Percentiles rank a stretch among this genome's conserved stretches.
phyloP scores from a whole-genome alignment of 1,140 invertebrate genomes.

The Aphelenchoides besseyi region DNA sequence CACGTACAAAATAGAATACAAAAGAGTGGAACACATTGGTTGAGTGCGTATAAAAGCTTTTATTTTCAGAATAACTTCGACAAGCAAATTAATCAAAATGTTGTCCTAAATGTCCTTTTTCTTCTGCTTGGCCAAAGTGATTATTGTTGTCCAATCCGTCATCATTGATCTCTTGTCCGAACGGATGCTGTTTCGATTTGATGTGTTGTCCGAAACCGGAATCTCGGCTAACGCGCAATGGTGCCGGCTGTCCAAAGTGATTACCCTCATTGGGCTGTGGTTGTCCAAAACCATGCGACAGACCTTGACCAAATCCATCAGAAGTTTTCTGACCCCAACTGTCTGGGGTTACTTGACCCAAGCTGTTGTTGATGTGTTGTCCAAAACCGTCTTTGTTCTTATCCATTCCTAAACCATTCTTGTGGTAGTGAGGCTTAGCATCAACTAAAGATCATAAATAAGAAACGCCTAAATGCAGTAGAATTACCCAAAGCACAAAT shows the following conservation, averaged over 20 bases:
- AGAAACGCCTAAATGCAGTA: not conserved
- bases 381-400: too few species aligned
- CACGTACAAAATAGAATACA: not conserved
- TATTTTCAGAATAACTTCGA: not conserved
- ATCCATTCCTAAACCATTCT: too few species aligned
- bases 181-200: not conserved
- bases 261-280: too few species aligned
- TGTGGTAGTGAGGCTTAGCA: not conserved
- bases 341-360: too few species aligned
- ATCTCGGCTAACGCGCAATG: not conserved
- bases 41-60: not conserved
- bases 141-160: not conserved
- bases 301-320: too few species aligned
- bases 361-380: too few species aligned
- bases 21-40: not conserved
- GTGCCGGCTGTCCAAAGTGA: too few species aligned
- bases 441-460: not conserved
- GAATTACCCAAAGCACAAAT: not conserved
- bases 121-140: not conserved
- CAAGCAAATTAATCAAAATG: not conserved
- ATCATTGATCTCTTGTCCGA: not conserved
- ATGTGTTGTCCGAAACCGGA: not conserved
- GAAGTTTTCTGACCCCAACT: too few species aligned
- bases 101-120: not conserved
- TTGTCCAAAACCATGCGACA: too few species aligned